These are phyloP conservation scores for Sparus aurata DNA, from an alignment of 2,797 vertebrate species.

Conservation along the genomic window DNA sequence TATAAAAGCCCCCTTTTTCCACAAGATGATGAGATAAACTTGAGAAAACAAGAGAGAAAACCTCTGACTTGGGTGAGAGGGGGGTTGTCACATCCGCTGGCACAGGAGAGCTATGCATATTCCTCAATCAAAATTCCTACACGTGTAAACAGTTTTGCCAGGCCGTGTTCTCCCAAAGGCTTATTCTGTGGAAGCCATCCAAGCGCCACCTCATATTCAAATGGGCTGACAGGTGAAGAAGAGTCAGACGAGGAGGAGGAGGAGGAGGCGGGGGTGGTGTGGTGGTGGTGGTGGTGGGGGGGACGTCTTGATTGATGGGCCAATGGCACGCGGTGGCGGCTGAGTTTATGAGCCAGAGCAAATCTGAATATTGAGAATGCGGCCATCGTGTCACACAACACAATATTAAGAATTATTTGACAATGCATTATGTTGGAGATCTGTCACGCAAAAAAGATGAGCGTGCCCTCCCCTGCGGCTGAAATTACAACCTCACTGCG, in stretches of 20 bases:
- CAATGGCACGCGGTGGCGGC: constrained; percentile 60
- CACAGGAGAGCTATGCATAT: constrained; percentile 57
- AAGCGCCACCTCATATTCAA: constrained; percentile 81
- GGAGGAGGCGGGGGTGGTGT: background rate
- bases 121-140: constrained; percentile 75
- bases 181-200: constrained; percentile 76
- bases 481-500: constrained; percentile 70
- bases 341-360: constrained; percentile 85
- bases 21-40: constrained; percentile 14
- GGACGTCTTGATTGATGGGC: constrained; percentile 84
- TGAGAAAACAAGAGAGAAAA: constrained; percentile 44
- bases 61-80: constrained; percentile 43
- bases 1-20: constrained; percentile 39
- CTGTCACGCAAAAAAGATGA: constrained; percentile 83
- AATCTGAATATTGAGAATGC: constrained; percentile 88
- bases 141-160: constrained; percentile 71
- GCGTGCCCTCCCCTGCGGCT: constrained; percentile 69
- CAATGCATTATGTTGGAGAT: constrained; percentile 88
- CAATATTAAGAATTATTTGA: constrained; percentile 89
- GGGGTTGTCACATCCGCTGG: constrained; percentile 54
- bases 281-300: constrained; percentile 1
- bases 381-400: constrained; percentile 77
- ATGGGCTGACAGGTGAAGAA: constrained; percentile 79
- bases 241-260: constrained; percentile 28
- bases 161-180: constrained; percentile 72